Evolutionary conservation across 1,140 invertebrate genomes (phyloP).

Genomic region (Dendroctonus ponderosae): DNA sequence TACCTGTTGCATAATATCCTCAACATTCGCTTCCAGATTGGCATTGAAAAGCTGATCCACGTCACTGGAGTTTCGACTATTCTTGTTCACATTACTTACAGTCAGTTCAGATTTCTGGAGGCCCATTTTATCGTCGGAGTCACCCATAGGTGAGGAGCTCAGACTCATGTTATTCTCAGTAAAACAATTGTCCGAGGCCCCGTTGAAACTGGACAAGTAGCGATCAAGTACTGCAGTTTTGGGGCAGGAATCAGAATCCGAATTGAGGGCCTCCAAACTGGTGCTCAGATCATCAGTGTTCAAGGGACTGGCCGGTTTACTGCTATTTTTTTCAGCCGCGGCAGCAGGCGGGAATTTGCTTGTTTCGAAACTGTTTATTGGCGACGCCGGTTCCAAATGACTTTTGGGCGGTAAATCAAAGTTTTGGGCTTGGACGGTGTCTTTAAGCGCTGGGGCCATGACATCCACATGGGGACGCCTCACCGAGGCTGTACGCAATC

Average conservation of each 20-base stretch:
- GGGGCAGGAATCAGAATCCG: constrained; percentile 27
- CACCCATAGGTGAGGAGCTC: constrained; percentile 62
- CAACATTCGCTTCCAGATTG: constrained; percentile 53
- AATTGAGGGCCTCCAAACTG: constrained; percentile 32
- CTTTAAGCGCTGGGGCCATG: constrained; percentile 73
- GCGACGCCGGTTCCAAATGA: constrained; percentile 50
- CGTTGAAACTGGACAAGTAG: constrained; percentile 24
- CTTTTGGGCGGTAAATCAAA: constrained; percentile 54
- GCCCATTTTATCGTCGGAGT: constrained; percentile 66
- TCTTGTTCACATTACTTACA: constrained; percentile 39
- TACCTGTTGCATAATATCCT: constrained; percentile 63
- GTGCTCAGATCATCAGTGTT: constrained; percentile 33
- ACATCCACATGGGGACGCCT: constrained; percentile 64
- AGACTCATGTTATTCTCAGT: constrained; percentile 49
- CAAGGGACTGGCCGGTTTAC: constrained; percentile 21
- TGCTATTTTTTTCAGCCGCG: constrained; percentile 12
- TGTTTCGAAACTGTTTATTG: constrained; percentile 40
- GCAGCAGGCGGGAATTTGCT: constrained; percentile 24
- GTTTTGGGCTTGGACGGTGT: constrained; percentile 63
- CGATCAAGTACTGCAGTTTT: constrained; percentile 31
- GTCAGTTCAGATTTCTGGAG: constrained; percentile 50
- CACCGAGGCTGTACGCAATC: constrained; percentile 58
- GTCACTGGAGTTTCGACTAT: constrained; percentile 48
- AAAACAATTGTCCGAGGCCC: constrained; percentile 38
- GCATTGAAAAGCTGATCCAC: constrained; percentile 57